Evolutionary conservation across 1,140 invertebrate genomes (phyloP).

Genomic region (Antheraea pernyi): DNA sequence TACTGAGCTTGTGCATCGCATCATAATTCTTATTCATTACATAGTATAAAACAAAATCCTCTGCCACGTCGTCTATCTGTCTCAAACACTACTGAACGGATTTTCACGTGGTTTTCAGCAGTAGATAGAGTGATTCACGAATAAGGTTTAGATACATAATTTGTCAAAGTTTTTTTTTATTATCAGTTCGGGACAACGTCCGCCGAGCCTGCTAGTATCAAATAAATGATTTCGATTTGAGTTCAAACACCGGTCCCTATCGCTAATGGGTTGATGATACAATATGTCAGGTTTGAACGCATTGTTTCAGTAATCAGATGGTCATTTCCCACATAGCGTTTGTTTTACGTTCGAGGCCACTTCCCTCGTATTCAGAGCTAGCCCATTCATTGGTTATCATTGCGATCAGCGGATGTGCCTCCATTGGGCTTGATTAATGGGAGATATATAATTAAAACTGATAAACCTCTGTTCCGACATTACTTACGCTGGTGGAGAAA

Average conservation of each 20-base stretch:
- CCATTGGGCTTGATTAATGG: slow-evolving; percentile 3
- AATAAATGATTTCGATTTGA: too few relatives aligned
- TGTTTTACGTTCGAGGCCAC: slow-evolving; percentile 3
- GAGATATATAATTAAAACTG: background rate
- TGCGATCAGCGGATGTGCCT: background rate
- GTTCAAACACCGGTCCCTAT: background rate
- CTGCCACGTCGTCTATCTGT: too few relatives aligned
- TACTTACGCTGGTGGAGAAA: background rate
- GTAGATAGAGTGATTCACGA: too few relatives aligned
- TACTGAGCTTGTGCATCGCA: too few relatives aligned
- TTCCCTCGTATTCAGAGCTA: background rate
- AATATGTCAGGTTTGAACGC: slow-evolving; percentile 1
- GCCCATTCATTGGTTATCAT: background rate
- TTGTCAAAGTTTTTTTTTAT: too few relatives aligned
- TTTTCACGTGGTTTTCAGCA: too few relatives aligned
- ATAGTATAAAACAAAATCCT: too few relatives aligned
- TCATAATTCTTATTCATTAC: too few relatives aligned
- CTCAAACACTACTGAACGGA: too few relatives aligned
- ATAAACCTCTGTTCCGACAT: background rate
- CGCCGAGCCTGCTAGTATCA: too few relatives aligned
- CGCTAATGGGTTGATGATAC: background rate
- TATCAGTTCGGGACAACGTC: too few relatives aligned
- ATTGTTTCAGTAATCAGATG: slow-evolving; percentile 4
- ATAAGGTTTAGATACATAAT: too few relatives aligned
- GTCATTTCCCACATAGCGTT: slow-evolving; percentile 3